Evolutionary conservation across 2,113 vertebrate species (phyloP).

Genomic region (Mesocricetus auratus): DNA sequence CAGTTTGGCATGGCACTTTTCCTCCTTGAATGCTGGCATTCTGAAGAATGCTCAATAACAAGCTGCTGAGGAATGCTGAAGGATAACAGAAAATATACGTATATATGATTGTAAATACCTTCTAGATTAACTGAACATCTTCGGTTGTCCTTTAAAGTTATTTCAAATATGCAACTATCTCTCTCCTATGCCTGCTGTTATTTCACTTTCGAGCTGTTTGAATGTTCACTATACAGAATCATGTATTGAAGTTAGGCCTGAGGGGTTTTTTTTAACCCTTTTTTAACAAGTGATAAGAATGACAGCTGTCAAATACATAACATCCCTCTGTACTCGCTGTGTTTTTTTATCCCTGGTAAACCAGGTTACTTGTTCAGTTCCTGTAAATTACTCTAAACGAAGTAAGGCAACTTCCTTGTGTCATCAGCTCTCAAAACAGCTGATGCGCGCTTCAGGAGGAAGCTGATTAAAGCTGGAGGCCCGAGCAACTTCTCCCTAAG

Average conservation of each 20-base stretch:
- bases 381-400: neutral
- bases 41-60: neutral
- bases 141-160: slow-evolving; percentile 33
- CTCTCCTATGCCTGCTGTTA: neutral
- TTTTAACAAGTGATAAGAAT: slow-evolving; percentile 48
- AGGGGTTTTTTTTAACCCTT: neutral
- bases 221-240: neutral
- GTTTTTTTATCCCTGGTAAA: neutral
- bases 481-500: neutral
- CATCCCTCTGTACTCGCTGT: neutral
- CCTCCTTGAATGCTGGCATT: neutral
- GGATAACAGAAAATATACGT: neutral
- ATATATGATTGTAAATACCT: neutral
- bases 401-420: slow-evolving; percentile 13
- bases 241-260: neutral
- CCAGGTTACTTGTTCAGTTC: neutral
- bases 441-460: neutral
- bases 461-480: slow-evolving; percentile 36
- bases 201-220: neutral
- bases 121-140: neutral
- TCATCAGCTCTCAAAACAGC: neutral
- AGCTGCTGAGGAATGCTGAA: neutral
- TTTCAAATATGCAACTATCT: neutral
- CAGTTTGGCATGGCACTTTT: neutral
- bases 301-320: slow-evolving; percentile 72